Evolutionary conservation across 2,888 invertebrate species (phyloP), one percentile per base, ranked within the genome.

Genomic region (Leucophenga montana): DNA sequence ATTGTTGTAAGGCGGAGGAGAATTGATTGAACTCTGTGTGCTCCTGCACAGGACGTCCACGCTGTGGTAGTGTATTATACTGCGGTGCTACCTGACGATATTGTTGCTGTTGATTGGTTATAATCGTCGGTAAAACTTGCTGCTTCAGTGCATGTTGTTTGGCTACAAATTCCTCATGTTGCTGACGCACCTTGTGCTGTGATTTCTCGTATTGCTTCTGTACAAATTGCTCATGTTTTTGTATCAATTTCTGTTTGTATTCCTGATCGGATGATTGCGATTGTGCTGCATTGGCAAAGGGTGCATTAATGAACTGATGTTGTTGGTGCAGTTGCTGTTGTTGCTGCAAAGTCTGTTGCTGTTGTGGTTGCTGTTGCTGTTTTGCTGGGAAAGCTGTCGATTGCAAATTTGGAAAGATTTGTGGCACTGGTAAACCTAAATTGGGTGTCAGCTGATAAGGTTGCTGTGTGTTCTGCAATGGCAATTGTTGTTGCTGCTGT

Each of bases 131-230:
- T 61, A 84, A 88, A 69, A 85, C 79, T 18, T 86, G 86, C 27
- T 86, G 86, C 75, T 90, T 92, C 68, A 92, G 92, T 31, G 92
- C 92, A 5, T 94, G 92, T 84, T 95, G 95, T 75, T 92, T 92
- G 75, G 91, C 91, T 0, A 93, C 78, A 80, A 93, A 94, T 70
- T 93, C 93, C 75, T 92, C 92, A 76, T 95, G 94, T 33, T 94
- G 90, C 78, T 92, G 91, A 74, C 94, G 91, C 0, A 94, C 92
- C 83, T 95, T 95, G 80, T 94, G 93, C 80, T 94, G 92, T 56
- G 94, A 93, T 77, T 94, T 94, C 77, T 95, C 92, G 78, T 95
- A 94, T 80, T 94, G 94, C 81, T 93, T 94, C 79, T 95, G 94
- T 4, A 94, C 91, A 77, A 94, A 93, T 76, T 94, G 92, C 78